Conservation (phyloP, 2,888 invertebrate genomes). For the Ferrisia virgata region DNA sequence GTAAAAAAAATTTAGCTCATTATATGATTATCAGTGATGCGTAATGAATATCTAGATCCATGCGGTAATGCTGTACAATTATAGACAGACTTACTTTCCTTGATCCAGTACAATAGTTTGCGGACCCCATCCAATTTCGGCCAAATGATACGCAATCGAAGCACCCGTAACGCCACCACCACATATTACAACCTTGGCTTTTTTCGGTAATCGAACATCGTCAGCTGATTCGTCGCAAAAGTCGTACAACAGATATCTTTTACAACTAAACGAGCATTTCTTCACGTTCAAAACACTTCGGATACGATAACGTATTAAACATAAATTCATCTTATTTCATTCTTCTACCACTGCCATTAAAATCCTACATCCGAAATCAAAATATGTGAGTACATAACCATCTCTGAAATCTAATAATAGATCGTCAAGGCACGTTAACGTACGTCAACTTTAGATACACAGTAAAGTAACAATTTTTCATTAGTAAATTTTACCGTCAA, state of each 20-base stretch:
- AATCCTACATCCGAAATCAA: background rate
- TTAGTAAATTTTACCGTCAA: too few relatives aligned
- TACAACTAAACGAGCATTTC: background rate
- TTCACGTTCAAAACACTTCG: background rate
- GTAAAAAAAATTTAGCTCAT: constrained; percentile 46
- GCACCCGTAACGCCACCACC: constrained; percentile 91
- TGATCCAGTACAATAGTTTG: constrained; percentile 82
- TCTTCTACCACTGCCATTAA: background rate
- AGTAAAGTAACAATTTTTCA: too few relatives aligned
- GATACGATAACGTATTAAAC: background rate
- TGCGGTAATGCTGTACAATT: too few relatives aligned
- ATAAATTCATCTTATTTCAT: background rate
- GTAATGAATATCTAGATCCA: background rate
- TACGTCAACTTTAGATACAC: too few relatives aligned
- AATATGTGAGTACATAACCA: too few relatives aligned
- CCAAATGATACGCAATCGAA: constrained; percentile 86
- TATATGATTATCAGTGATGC: background rate
- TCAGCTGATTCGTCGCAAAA: constrained; percentile 6
- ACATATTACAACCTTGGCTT: constrained; percentile 72
- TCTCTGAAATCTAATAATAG: too few relatives aligned
- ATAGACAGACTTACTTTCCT: constrained; percentile 61
- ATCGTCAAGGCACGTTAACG: too few relatives aligned
- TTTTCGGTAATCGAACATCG: constrained; percentile 44
- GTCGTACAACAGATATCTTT: background rate
- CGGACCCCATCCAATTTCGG: constrained; percentile 75